These are phyloP conservation scores for Drosophila anomalata DNA, from an alignment of 2,888 invertebrate genomes.

Conservation along the genomic window DNA sequence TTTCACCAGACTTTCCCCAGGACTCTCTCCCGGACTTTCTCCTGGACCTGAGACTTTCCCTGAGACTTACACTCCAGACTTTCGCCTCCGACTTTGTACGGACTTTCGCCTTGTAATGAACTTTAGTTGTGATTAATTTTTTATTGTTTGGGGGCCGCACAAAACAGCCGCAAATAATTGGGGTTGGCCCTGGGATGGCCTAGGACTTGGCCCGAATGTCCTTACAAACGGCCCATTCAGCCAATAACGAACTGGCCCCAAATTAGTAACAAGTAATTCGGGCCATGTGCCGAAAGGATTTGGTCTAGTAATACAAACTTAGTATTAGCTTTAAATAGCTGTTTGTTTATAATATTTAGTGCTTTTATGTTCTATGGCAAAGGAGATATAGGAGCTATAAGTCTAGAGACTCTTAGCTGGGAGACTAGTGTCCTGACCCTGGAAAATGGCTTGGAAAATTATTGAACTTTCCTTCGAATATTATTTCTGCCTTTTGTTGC, in stretches of 20 bases:
- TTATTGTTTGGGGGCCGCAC: slow-evolving; percentile 29
- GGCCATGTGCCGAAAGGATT: slow-evolving; percentile 8
- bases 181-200: slow-evolving; percentile 3
- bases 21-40: neutral
- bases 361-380: neutral
- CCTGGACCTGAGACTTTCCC: neutral
- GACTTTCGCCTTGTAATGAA: slow-evolving; percentile 25
- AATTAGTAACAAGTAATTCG: slow-evolving; percentile 17
- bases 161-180: slow-evolving; percentile 24
- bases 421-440: no score
- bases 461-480: neutral
- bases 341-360: neutral
- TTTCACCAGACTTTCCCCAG: slow-evolving; percentile 2
- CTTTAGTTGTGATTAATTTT: slow-evolving; percentile 44
- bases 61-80: neutral
- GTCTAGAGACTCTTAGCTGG: no score
- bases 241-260: slow-evolving; percentile 4
- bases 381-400: no score
- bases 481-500: no score
- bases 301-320: no score
- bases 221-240: slow-evolving; percentile 7
- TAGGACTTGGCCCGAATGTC: slow-evolving; percentile 10
- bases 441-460: neutral
- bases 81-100: neutral
- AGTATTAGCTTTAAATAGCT: neutral